Percentiles rank a stretch among this genome's conserved stretches.
Conservation (phyloP, 2,113 vertebrate genomes). For the Columbina picui region DNA sequence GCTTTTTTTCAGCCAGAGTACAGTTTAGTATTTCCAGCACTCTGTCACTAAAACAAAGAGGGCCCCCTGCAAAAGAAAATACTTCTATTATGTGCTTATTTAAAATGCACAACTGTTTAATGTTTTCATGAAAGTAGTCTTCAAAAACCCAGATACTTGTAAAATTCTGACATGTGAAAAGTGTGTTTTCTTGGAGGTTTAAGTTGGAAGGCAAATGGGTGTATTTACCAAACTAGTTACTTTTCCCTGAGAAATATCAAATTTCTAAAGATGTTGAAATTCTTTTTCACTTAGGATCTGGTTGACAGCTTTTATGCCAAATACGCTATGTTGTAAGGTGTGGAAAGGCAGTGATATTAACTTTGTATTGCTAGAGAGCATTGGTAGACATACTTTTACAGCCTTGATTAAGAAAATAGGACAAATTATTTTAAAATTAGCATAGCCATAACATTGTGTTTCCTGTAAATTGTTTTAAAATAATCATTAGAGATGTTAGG, state of each 20-base stretch:
- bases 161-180: not conserved
- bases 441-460: not conserved
- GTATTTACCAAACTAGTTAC: not conserved
- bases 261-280: not conserved
- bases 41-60: not conserved
- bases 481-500: slow-evolving; percentile 14
- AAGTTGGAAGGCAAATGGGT: not conserved
- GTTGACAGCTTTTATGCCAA: not conserved
- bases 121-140: not conserved
- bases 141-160: not conserved
- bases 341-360: not conserved
- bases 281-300: not conserved
- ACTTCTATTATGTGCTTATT: not conserved
- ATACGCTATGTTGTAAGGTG: accelerated
- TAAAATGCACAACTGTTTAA: slow-evolving; percentile 33
- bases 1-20: not conserved
- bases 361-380: not conserved
- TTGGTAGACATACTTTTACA: not conserved
- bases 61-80: not conserved
- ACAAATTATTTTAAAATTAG: slow-evolving; percentile 4
- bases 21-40: not conserved
- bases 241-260: not conserved
- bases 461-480: slow-evolving; percentile 27
- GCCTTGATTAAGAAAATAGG: not conserved
- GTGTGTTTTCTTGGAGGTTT: not conserved